These are phyloP conservation scores for Eulithis testata DNA, from an alignment of 2,888 invertebrate genomes.

Conservation along the genomic window DNA sequence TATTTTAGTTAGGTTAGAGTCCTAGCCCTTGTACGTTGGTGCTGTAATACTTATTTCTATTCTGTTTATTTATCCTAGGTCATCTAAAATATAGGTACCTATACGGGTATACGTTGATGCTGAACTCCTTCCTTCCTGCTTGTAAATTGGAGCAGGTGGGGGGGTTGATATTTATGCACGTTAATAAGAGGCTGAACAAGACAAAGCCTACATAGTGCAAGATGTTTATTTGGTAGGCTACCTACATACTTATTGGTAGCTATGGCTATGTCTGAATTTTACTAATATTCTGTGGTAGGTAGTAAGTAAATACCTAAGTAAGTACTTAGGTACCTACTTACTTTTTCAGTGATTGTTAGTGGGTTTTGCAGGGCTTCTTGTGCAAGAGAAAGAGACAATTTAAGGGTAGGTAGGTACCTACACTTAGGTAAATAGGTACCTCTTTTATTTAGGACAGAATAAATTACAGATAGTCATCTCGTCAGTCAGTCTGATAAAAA, in stretches of 20 bases:
- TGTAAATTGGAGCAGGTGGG: slow-evolving; percentile 65
- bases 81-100: slow-evolving; percentile 55
- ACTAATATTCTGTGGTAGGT: too few relatives aligned
- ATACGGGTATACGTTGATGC: too few relatives aligned
- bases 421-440: too few relatives aligned
- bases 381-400: too few relatives aligned
- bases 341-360: too few relatives aligned
- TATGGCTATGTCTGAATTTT: not conserved
- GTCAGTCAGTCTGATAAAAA: too few relatives aligned
- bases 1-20: not conserved
- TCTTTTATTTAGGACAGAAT: too few relatives aligned
- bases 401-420: too few relatives aligned
- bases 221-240: slow-evolving; percentile 8
- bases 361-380: too few relatives aligned
- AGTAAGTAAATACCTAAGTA: too few relatives aligned
- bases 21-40: not conserved
- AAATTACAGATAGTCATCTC: too few relatives aligned
- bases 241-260: not conserved
- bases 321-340: too few relatives aligned
- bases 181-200: slow-evolving; percentile 75
- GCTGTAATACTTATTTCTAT: not conserved
- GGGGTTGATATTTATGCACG: slow-evolving; percentile 77
- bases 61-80: slow-evolving; percentile 47
- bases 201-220: slow-evolving; percentile 62
- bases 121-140: slow-evolving; percentile 56